A percentile compares a stretch with the other conserved stretches of the same genome.
Evolutionary conservation across 2,797 vertebrate genomes (phyloP).

Genomic region (Dipus sagitta): DNA sequence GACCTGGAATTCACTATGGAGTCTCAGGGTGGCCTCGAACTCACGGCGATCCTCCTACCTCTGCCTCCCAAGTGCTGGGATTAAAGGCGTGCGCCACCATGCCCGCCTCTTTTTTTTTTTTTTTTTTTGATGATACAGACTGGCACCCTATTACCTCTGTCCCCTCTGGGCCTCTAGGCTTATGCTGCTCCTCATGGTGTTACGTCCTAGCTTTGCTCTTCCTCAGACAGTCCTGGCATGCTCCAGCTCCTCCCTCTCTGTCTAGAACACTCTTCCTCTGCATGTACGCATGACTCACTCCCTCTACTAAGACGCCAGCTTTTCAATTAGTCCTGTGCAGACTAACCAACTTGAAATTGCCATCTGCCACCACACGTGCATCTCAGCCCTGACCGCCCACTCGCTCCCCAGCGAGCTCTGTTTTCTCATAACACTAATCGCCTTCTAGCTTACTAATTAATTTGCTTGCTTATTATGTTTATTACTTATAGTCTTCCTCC

Average conservation of each 20-base stretch:
- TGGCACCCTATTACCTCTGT: neutral
- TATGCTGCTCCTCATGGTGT: fast-evolving
- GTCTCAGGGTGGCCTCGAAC: too few relatives aligned
- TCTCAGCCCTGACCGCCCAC: neutral
- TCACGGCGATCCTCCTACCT: too few relatives aligned
- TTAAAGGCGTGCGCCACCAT: too few relatives aligned
- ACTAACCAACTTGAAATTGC: neutral
- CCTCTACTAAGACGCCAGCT: neutral
- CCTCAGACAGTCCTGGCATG: fast-evolving
- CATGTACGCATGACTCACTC: fast-evolving
- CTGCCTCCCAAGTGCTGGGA: too few relatives aligned
- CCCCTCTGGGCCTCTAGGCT: neutral
- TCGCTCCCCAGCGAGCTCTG: neutral
- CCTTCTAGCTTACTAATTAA: neutral
- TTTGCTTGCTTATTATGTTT: neutral
- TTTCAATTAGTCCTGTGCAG: neutral
- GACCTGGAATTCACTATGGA: too few relatives aligned
- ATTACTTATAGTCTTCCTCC: neutral
- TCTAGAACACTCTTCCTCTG: neutral
- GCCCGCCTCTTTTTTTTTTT: too few relatives aligned
- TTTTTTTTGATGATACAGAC: too few relatives aligned
- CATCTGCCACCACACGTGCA: neutral
- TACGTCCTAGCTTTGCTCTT: neutral
- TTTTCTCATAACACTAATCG: neutral
- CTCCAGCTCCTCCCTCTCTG: too few relatives aligned